Base-by-base conservation (phyloP, 2,113 vertebrate genomes). In the Panthera tigris region DNA sequence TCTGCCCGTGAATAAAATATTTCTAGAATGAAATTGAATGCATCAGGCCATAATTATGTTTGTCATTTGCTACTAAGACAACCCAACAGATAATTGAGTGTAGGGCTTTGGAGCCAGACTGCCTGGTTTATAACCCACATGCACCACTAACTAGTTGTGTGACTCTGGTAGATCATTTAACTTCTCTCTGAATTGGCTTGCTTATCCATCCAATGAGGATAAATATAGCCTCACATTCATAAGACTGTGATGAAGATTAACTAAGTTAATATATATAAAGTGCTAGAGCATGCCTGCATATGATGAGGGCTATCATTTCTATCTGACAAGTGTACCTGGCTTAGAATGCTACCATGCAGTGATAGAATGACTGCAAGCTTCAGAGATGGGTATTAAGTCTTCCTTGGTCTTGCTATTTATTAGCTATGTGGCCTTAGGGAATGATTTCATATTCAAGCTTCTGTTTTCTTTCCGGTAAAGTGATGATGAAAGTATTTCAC, bases 1-100 rank as follows among this genome's bases (percentile, higher is more conserved):
- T 39, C 1, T 92, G 27, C 36, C 55, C 68, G 50, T 50, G 31
- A 78, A 76, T 52, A 45, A 95, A 97, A 74, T 90, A 93, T 76
- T 84, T 52, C 85, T 84, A 61, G 80, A 88, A 68, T 91, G 50
- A 96, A 97, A 92, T 48, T 76, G 83, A 97, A 94, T 94, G 78
- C 23, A 91, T 91, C 33, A 18, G 31, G 48, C 19, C 31, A 63
- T 91, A 76, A 90, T 95, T 61, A 39, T 69, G 21, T 55, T 27
- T 69, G n/a, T 69, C 52, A 91, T 96, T 69, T 91, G 45, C 29
- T 90, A 68, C 79, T 94, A 95, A 86, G 61, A 83, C 91, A 29
- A 73, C 19, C 13, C 19, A 81, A 66, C 8, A 78, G 81, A 41
- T 41, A 74, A 2, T 13, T n/a, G 29, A 74, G 33, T 48, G 1